A percentile compares a stretch with the other conserved stretches of the same genome.
These are phyloP conservation scores for Gonioctena quinquepunctata DNA, from an alignment of 1,140 invertebrate species.

Conservation along the genomic window DNA sequence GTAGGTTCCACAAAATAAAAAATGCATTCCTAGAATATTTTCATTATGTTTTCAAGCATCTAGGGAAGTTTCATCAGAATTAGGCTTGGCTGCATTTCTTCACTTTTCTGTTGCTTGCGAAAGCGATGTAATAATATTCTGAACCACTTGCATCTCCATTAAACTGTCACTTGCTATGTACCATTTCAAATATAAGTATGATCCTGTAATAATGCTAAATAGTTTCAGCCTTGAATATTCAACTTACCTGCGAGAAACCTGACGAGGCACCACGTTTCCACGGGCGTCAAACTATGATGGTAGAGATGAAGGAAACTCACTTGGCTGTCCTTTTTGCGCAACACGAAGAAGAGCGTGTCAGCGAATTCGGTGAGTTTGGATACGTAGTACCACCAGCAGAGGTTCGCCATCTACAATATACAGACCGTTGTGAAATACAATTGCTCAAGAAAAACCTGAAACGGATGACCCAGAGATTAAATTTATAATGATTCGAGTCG, in stretches of 20 bases:
- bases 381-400: slow-evolving; percentile 96
- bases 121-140: no score
- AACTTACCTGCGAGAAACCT: slow-evolving; percentile 87
- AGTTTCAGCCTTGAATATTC: background rate
- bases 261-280: slow-evolving; percentile 94
- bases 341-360: slow-evolving; percentile 91
- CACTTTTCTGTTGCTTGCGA: no score
- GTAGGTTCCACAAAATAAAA: no score
- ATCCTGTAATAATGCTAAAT: no score
- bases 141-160: no score
- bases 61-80: no score
- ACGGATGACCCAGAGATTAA: background rate
- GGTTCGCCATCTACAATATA: slow-evolving; percentile 78
- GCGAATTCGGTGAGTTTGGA: slow-evolving; percentile 96
- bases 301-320: slow-evolving; percentile 92
- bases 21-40: no score
- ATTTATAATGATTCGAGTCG: background rate
- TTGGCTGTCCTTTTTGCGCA: slow-evolving; percentile 91
- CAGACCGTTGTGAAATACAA: background rate
- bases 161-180: no score
- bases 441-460: background rate
- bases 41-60: no score
- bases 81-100: no score
- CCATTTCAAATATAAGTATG: no score
- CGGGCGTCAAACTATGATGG: slow-evolving; percentile 92